Conservation (phyloP, 2,797 vertebrate species). For the Mus minutoides region DNA sequence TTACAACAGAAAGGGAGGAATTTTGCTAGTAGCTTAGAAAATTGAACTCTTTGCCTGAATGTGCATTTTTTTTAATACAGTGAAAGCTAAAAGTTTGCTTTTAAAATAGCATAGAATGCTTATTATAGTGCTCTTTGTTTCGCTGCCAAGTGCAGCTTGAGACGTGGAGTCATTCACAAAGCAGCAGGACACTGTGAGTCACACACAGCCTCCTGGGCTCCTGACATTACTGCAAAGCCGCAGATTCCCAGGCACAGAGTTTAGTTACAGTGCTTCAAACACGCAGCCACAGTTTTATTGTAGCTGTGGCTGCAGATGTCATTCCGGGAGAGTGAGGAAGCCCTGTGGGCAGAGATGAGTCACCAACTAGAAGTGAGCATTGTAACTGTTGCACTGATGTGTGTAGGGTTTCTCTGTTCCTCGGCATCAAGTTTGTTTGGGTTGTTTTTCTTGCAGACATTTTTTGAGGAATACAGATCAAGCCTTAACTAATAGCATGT, state of each 20-base stretch:
- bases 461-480: background rate
- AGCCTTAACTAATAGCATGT: background rate
- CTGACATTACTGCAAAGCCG: conserved; percentile 77
- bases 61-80: conserved; percentile 75
- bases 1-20: conserved; percentile 66
- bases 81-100: conserved; percentile 82
- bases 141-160: conserved; percentile 84
- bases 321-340: conserved; percentile 31
- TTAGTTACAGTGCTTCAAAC: conserved; percentile 71
- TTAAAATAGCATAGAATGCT: conserved; percentile 83
- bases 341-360: background rate
- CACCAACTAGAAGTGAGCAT: background rate
- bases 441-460: background rate
- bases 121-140: conserved; percentile 85
- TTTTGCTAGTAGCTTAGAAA: conserved; percentile 82
- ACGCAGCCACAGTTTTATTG: conserved; percentile 54
- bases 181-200: conserved; percentile 85
- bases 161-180: conserved; percentile 84
- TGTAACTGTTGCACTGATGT: background rate
- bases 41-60: conserved; percentile 77
- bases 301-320: conserved; percentile 66
- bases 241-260: conserved; percentile 31
- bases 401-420: background rate
- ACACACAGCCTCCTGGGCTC: conserved; percentile 83
- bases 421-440: background rate